These are phyloP conservation scores for Hyperoplus immaculatus DNA, from an alignment of 2,797 vertebrate species.

Conservation along the genomic window DNA sequence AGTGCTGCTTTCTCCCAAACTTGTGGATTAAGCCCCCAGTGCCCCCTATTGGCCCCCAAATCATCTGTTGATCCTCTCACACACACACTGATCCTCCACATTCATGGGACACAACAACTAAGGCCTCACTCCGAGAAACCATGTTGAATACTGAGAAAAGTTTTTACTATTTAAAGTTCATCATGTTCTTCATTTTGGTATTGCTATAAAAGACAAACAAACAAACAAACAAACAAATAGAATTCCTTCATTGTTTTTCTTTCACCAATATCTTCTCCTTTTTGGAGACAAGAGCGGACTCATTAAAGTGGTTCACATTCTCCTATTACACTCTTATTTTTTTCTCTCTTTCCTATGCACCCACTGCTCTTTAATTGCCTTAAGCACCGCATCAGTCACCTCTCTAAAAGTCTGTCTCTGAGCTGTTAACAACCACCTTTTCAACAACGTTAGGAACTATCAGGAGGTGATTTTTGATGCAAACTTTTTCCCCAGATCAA, in stretches of 20 bases:
- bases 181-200: neutral
- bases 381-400: constrained; percentile 40
- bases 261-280: neutral
- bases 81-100: constrained; percentile 56
- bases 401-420: constrained; percentile 55
- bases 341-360: constrained; percentile 42
- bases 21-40: constrained; percentile 83
- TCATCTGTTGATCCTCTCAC: constrained; percentile 78
- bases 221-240: neutral
- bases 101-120: constrained; percentile 33
- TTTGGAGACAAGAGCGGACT: constrained; percentile 40
- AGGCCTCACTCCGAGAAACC: constrained; percentile 18
- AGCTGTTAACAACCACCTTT: constrained; percentile 69
- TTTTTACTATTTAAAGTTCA: neutral
- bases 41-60: constrained; percentile 87
- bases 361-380: constrained; percentile 70
- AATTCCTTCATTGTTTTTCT: neutral
- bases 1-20: constrained; percentile 53
- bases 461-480: constrained; percentile 63
- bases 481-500: constrained; percentile 62
- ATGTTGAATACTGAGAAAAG: constrained; percentile 16
- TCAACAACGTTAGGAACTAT: constrained; percentile 61
- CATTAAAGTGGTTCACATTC: constrained; percentile 72
- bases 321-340: constrained; percentile 57
- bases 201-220: neutral